phyloP scores from a whole-genome alignment of 1,140 invertebrate species.

The Euschistus heros region DNA sequence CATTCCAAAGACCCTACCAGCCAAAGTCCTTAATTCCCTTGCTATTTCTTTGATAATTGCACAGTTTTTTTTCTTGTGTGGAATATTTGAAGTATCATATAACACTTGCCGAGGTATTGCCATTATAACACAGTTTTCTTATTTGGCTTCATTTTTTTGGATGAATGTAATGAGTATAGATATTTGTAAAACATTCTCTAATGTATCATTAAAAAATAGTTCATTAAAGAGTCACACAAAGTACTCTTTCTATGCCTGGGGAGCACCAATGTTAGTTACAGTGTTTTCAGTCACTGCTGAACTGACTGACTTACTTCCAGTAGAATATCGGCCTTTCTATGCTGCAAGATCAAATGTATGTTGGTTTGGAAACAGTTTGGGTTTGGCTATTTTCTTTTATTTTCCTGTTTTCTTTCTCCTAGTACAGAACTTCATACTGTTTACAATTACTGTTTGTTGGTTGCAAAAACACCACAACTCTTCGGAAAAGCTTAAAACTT shows the following conservation, averaged over 20 bases:
- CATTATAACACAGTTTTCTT: constrained; percentile 28
- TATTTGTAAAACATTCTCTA: constrained; percentile 30
- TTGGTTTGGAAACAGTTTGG: constrained; percentile 33
- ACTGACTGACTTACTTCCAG: constrained; percentile 12
- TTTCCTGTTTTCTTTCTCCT: constrained; percentile 36
- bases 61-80: constrained; percentile 8
- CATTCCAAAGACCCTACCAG: constrained; percentile 12
- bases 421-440: constrained; percentile 36
- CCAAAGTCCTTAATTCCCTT: constrained; percentile 15
- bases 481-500: constrained; percentile 14
- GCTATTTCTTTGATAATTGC: neutral
- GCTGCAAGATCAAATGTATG: constrained; percentile 33
- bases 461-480: constrained; percentile 30
- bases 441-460: constrained; percentile 33
- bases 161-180: constrained; percentile 24
- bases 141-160: constrained; percentile 20
- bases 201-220: constrained; percentile 33
- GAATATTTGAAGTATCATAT: constrained; percentile 6
- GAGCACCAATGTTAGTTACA: neutral
- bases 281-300: neutral
- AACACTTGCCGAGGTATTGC: constrained; percentile 3
- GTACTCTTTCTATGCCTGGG: constrained; percentile 23
- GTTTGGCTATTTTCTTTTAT: constrained; percentile 36
- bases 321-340: constrained; percentile 28
- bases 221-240: constrained; percentile 31